Conservation (phyloP, 2,113 vertebrate species). For the Macaca mulatta region DNA sequence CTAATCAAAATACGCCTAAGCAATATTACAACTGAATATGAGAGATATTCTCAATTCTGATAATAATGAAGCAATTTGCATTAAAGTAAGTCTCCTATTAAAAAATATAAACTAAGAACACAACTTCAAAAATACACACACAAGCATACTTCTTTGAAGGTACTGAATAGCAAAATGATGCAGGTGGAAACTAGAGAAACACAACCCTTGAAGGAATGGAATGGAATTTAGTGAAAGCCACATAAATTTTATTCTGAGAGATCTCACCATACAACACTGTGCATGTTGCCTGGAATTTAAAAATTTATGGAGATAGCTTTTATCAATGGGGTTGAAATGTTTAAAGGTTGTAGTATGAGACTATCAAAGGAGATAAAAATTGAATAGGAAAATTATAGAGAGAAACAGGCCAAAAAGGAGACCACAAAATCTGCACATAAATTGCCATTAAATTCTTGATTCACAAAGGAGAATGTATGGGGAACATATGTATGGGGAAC, state of each 20-base stretch:
- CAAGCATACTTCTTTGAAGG: background rate
- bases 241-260: background rate
- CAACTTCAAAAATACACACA: background rate
- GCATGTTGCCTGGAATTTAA: background rate
- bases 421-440: background rate
- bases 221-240: background rate
- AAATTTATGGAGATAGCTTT: background rate
- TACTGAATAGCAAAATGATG: background rate
- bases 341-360: background rate
- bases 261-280: background rate
- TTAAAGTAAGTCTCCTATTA: background rate
- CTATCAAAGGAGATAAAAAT: background rate
- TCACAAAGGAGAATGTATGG: background rate
- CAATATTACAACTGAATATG: background rate
- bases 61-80: background rate
- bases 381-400: background rate
- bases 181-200: background rate
- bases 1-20: background rate
- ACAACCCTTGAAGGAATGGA: background rate
- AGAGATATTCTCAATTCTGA: background rate
- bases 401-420: background rate
- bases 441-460: background rate
- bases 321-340: background rate
- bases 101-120: background rate
- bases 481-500: no score